Conservation (phyloP, 2,888 invertebrate species). For the Drosophila sordidula region DNA sequence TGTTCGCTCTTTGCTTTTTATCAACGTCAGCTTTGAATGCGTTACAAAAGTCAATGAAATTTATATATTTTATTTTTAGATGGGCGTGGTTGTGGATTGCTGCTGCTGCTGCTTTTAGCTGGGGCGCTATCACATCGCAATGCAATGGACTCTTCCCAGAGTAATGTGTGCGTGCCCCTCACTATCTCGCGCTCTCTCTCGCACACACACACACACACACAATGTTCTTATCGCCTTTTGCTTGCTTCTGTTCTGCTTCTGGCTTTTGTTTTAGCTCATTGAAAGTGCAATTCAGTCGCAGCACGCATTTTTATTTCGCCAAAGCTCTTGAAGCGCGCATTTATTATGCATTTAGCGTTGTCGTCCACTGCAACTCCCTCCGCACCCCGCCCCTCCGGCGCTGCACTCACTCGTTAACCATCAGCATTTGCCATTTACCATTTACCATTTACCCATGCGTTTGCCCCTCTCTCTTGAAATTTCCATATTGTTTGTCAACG, state of each 20-base stretch:
- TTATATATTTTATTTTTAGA: constrained; percentile 7
- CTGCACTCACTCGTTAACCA: constrained; percentile 24
- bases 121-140: constrained; percentile 12
- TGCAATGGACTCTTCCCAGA: constrained; percentile 22
- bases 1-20: constrained; percentile 11
- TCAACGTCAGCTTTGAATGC: constrained; percentile 28
- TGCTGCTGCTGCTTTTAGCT: neutral
- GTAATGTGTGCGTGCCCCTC: neutral
- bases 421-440: constrained; percentile 25
- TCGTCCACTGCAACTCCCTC: constrained; percentile 52
- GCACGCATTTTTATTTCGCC: constrained; percentile 66
- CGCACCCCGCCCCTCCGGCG: neutral
- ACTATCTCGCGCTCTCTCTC: neutral
- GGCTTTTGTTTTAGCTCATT: constrained; percentile 64
- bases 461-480: constrained; percentile 35
- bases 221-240: constrained; percentile 47
- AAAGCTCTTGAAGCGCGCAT: constrained; percentile 64
- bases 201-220: neutral
- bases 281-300: constrained; percentile 73
- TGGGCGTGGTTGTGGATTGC: constrained; percentile 40
- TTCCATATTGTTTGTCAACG: constrained; percentile 77
- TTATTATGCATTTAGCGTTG: constrained; percentile 82
- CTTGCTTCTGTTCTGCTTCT: constrained; percentile 26
- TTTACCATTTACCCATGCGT: constrained; percentile 22
- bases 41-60: constrained; percentile 53